These are phyloP conservation scores for Lampris incognitus DNA, from an alignment of 2,113 vertebrate species.

Conservation along the genomic window DNA sequence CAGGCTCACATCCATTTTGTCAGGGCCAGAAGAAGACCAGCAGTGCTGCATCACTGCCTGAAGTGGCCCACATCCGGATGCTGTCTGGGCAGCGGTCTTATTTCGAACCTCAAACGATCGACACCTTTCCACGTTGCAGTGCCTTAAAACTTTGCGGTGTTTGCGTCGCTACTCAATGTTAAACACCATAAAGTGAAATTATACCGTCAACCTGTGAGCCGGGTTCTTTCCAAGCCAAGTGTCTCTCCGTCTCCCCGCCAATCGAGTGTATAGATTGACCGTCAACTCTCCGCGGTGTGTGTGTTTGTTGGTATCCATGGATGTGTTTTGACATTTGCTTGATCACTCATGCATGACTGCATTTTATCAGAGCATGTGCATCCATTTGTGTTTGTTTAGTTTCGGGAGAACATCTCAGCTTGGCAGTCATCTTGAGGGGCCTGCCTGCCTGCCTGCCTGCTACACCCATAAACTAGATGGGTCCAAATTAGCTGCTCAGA, in stretches of 20 bases:
- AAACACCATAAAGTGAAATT: not conserved
- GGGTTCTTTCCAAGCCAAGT: not conserved
- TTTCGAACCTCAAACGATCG: too few relatives aligned
- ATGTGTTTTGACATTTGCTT: constrained; percentile 65
- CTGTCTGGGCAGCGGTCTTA: too few relatives aligned
- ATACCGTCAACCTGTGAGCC: not conserved
- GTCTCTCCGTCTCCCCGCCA: not conserved
- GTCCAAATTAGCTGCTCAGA: constrained; percentile 79
- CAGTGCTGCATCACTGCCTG: too few relatives aligned
- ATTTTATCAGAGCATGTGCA: constrained; percentile 66
- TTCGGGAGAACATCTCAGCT: constrained; percentile 63
- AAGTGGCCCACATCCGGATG: too few relatives aligned
- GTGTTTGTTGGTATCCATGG: constrained; percentile 17
- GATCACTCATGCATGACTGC: constrained; percentile 72
- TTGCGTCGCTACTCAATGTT: too few relatives aligned
- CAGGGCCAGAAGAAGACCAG: too few relatives aligned
- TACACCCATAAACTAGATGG: constrained; percentile 67
- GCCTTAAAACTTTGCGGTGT: too few relatives aligned
- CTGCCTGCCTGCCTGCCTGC: constrained; percentile 43
- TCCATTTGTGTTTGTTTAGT: constrained; percentile 74
- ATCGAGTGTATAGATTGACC: not conserved
- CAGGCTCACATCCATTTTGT: too few relatives aligned
- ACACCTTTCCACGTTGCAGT: too few relatives aligned
- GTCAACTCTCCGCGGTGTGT: constrained; percentile 41
- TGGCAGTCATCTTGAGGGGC: constrained; percentile 75